Evolutionary conservation across 2,113 vertebrate species (phyloP), one percentile per base, ranked within the genome.

Genomic region (Opisthocomus hoazin): DNA sequence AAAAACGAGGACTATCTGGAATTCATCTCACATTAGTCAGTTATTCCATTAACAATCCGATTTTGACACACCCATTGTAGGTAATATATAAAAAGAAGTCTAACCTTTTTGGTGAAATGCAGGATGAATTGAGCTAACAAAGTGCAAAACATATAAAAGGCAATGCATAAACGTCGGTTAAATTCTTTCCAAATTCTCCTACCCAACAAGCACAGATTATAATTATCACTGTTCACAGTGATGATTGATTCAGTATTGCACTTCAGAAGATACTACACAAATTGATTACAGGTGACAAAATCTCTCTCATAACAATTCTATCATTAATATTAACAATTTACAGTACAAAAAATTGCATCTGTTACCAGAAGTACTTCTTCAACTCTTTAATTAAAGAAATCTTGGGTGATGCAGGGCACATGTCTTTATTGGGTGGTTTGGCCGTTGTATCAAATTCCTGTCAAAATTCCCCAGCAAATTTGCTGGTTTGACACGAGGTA

Each of bases 81-180:
- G 12, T 29, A 58, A 79, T 0, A 3, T 63, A 74, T 58, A 58
- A 74, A 69, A 94, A 90, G 13, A 65, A 4, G 19, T 58, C 75
- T 73, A 80, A 82, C 1, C 10, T 76, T 87, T 71, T 53, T 64
- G n/a, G 45, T 73, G 45, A 85, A 75, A 71, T 43, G 11, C 19
- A 41, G 63, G 29, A 73, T 75, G 6, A 74, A 79, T 10, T 30
- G 36, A 79, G 53, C 53, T 79, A 89, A 69, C 32, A 96, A 91
- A 90, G 70, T 91, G 87, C 78, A 96, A 96, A 87, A 43, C 24
- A 50, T 7, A 34, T 34, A 19, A 84, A 96, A 93, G 90, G 78
- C 26, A 0, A 68, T 65, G 29, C n/a, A 94, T n/a, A 66, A 90
- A 50, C 51, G 37, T 6, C 22, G 23, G 15, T 34, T 53, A 83